A percentile compares a stretch with the other conserved stretches of the same genome.
These are phyloP conservation scores for Catajapyx aquilonaris DNA, from an alignment of 1,140 invertebrate genomes.

Conservation along the genomic window DNA sequence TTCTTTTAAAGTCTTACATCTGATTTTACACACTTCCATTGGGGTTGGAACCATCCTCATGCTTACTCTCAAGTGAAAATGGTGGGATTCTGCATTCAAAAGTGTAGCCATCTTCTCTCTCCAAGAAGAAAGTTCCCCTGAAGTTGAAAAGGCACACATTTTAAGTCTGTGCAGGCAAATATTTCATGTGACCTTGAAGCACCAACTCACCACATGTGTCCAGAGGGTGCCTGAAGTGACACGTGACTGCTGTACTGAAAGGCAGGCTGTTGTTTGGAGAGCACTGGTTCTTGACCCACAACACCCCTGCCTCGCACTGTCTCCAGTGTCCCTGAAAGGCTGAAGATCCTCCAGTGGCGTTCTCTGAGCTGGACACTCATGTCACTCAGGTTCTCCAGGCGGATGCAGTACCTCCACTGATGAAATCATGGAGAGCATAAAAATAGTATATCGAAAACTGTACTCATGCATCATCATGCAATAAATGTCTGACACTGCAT, in stretches of 20 bases:
- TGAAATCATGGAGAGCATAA: constrained; percentile 13
- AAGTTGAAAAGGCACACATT: constrained; percentile 13
- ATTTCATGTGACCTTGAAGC: neutral
- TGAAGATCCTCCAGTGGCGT: constrained; percentile 92
- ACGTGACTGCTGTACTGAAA: constrained; percentile 97
- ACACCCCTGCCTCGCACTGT: constrained; percentile 84
- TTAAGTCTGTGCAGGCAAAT: neutral
- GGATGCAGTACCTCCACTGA: constrained; percentile 90
- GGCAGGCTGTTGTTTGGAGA: constrained; percentile 67
- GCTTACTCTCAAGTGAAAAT: constrained; percentile 85
- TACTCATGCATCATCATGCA: too few relatives aligned
- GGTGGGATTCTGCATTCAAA: constrained; percentile 94
- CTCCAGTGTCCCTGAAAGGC: constrained; percentile 79
- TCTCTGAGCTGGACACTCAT: constrained; percentile 77
- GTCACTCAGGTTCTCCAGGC: constrained; percentile 81
- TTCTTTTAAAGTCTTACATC: neutral
- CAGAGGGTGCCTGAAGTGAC: constrained; percentile 86
- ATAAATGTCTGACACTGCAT: too few relatives aligned
- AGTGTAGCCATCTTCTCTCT: constrained; percentile 81
- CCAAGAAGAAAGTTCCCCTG: constrained; percentile 91
- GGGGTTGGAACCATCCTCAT: constrained; percentile 33
- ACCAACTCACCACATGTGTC: constrained; percentile 78
- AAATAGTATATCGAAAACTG: too few relatives aligned
- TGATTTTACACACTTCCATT: neutral
- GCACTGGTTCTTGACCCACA: constrained; percentile 83